phyloP scores from a whole-genome alignment of 1,140 invertebrate species.

The Ceratina calcarata region DNA sequence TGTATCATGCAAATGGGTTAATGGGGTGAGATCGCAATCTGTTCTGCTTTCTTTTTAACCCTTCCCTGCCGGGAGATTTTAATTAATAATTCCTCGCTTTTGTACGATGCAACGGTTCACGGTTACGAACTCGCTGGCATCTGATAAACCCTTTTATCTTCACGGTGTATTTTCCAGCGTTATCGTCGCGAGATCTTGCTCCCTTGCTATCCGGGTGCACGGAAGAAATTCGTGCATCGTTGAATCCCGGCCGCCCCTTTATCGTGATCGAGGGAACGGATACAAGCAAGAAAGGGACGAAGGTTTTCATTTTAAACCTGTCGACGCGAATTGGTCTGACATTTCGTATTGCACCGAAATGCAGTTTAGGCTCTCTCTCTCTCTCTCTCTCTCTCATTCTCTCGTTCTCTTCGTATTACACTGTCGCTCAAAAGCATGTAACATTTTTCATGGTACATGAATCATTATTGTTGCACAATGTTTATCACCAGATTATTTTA shows the following conservation, averaged over 20 bases:
- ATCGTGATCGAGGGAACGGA: slow-evolving; percentile 9
- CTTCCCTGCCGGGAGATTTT: neutral
- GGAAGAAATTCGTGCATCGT: slow-evolving; percentile 16
- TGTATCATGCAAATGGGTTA: too few relatives aligned
- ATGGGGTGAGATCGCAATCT: too few relatives aligned
- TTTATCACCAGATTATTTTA: too few relatives aligned
- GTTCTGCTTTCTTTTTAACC: too few relatives aligned
- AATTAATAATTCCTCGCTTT: neutral
- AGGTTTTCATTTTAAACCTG: slow-evolving; percentile 41
- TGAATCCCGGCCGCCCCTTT: neutral
- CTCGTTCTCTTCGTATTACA: neutral
- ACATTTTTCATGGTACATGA: too few relatives aligned
- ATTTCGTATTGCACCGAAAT: slow-evolving; percentile 22
- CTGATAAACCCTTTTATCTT: neutral
- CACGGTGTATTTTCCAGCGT: neutral
- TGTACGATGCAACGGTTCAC: neutral
- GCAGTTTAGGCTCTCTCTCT: slow-evolving; percentile 16
- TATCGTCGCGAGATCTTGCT: neutral
- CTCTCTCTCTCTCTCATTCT: slow-evolving; percentile 9
- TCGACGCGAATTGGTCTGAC: slow-evolving; percentile 13
- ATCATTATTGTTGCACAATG: too few relatives aligned
- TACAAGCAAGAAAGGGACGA: neutral
- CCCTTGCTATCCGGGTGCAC: neutral
- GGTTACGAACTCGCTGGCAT: neutral
- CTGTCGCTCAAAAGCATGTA: neutral